phyloP scores from a whole-genome alignment of 2,888 invertebrate species.

The Sesia apiformis region DNA sequence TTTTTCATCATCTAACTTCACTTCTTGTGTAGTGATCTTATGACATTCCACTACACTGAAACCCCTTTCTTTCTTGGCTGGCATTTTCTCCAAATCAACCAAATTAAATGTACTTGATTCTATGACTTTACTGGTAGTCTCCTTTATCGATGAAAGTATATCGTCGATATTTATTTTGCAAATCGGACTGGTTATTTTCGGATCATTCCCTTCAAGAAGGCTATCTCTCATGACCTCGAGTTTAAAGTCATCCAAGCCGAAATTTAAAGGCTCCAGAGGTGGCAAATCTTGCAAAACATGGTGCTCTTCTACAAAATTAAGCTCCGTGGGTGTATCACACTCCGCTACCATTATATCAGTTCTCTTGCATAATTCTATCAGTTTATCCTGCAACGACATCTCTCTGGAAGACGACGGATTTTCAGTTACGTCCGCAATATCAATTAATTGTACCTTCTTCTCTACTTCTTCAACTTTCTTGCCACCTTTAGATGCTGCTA shows the following conservation, averaged over 20 bases:
- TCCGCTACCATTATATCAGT: slow-evolving; percentile 66
- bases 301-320: slow-evolving; percentile 64
- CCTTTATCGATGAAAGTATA: slow-evolving; percentile 58
- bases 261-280: slow-evolving; percentile 49
- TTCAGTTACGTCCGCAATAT: not conserved
- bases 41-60: slow-evolving; percentile 57
- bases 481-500: slow-evolving; percentile 52
- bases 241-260: slow-evolving; percentile 59
- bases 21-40: slow-evolving; percentile 54
- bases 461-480: slow-evolving; percentile 24
- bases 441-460: not conserved
- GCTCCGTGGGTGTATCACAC: slow-evolving; percentile 57
- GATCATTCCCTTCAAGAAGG: slow-evolving; percentile 46
- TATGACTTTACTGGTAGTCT: slow-evolving; percentile 40
- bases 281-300: slow-evolving; percentile 52
- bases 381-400: slow-evolving; percentile 53
- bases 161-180: slow-evolving; percentile 65
- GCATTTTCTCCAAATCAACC: slow-evolving; percentile 57
- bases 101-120: slow-evolving; percentile 56
- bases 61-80: slow-evolving; percentile 48
- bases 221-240: slow-evolving; percentile 64
- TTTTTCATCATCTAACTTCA: slow-evolving; percentile 52
- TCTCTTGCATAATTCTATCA: slow-evolving; percentile 58
- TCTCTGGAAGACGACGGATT: slow-evolving; percentile 18
- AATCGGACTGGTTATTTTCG: slow-evolving; percentile 51